Conservation (phyloP, 1,140 invertebrate species). For the Drosophila chauvacae region DNA sequence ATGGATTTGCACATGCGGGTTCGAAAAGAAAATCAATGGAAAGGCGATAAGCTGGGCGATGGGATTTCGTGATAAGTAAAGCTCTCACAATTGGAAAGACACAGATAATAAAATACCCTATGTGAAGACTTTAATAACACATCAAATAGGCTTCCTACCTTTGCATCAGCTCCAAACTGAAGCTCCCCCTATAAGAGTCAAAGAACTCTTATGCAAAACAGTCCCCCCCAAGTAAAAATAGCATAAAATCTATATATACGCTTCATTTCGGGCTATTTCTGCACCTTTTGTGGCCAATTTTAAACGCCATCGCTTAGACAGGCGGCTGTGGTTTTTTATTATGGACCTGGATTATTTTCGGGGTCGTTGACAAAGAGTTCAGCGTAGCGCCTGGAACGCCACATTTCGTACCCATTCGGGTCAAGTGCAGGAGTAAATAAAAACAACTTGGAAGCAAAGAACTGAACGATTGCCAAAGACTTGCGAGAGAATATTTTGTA, state of each 20-base stretch:
- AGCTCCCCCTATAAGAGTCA: constrained; percentile 30
- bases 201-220: constrained; percentile 50
- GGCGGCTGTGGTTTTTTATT: constrained; percentile 4
- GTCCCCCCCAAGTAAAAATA: constrained; percentile 25
- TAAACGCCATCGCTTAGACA: constrained; percentile 37
- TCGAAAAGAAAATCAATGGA: too few relatives aligned
- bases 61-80: too few relatives aligned
- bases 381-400: constrained; percentile 38
- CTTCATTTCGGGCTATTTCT: constrained; percentile 42
- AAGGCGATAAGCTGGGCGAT: too few relatives aligned
- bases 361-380: constrained; percentile 57
- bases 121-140: neutral
- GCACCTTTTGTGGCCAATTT: constrained; percentile 41
- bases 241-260: constrained; percentile 31
- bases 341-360: constrained; percentile 26
- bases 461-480: constrained; percentile 23
- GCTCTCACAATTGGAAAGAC: too few relatives aligned
- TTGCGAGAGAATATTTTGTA: neutral
- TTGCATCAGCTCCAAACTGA: neutral
- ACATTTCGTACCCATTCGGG: constrained; percentile 43
- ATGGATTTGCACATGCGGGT: too few relatives aligned
- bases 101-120: neutral
- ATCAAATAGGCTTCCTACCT: neutral
- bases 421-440: constrained; percentile 58
- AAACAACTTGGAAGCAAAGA: constrained; percentile 19